phyloP scores from a whole-genome alignment of 2,797 vertebrate species.

The Pipistrellus nathusii region DNA sequence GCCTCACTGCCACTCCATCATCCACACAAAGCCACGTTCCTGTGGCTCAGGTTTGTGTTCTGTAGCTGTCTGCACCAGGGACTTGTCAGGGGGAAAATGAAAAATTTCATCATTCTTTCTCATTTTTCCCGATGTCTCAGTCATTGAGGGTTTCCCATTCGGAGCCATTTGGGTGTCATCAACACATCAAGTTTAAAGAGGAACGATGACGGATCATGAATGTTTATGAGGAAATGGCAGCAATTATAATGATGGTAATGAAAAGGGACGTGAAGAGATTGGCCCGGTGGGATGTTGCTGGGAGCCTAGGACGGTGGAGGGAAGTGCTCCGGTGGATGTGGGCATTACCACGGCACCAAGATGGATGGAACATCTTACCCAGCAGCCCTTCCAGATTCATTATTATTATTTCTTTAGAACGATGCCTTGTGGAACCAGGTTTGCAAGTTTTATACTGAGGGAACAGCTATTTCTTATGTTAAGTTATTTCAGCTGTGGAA shows the following conservation, averaged over 20 bases:
- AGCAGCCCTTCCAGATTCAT: constrained; percentile 58
- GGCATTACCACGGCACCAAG: constrained; percentile 52
- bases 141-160: constrained; percentile 61
- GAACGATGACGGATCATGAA: constrained; percentile 78
- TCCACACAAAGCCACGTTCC: not conserved
- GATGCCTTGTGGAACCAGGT: constrained; percentile 74
- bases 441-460: constrained; percentile 61
- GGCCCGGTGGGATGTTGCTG: constrained; percentile 51
- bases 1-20: not conserved
- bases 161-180: constrained; percentile 73
- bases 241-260: constrained; percentile 79
- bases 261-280: constrained; percentile 63
- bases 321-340: constrained; percentile 52
- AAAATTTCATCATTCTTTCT: constrained; percentile 65
- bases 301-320: not conserved
- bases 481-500: constrained; percentile 73
- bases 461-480: constrained; percentile 77
- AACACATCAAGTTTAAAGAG: constrained; percentile 71
- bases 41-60: not conserved
- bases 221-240: constrained; percentile 77
- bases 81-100: constrained; percentile 57
- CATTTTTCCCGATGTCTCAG: constrained; percentile 60
- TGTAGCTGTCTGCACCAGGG: not conserved
- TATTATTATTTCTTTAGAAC: constrained; percentile 70
- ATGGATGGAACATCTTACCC: constrained; percentile 72